phyloP scores from a whole-genome alignment of 1,140 invertebrate species.

The Cherax destructor region DNA sequence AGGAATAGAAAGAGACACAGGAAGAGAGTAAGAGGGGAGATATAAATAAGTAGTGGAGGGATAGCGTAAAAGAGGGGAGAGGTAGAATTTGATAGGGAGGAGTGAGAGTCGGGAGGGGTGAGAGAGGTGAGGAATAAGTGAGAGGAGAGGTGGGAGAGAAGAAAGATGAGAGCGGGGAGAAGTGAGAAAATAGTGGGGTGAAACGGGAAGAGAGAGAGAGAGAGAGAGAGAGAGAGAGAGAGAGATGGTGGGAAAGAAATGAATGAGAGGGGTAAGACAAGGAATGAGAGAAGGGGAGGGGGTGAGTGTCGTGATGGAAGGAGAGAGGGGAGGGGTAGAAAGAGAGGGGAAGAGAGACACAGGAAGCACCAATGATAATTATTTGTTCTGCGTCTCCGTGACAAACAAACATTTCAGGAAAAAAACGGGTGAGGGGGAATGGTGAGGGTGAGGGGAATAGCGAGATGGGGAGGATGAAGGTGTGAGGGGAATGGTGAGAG shows the following conservation, averaged over 20 bases:
- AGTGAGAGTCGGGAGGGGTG: too few species aligned
- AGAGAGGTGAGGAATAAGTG: too few species aligned
- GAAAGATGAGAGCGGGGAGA: too few species aligned
- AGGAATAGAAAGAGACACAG: too few species aligned
- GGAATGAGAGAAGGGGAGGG: not conserved
- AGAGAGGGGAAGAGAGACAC: not conserved
- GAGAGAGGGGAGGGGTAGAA: not conserved
- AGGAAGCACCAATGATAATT: not conserved
- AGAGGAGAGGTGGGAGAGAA: too few species aligned
- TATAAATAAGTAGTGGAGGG: too few species aligned
- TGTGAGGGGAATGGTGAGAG: not conserved
- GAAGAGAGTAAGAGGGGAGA: too few species aligned
- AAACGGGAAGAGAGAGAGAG: not conserved
- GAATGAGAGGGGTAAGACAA: not conserved
- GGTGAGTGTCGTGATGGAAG: not conserved
- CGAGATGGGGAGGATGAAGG: not conserved
- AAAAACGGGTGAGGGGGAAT: not conserved
- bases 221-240: not conserved
- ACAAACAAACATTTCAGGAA: not conserved
- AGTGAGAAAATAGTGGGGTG: too few species aligned
- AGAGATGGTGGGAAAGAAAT: not conserved
- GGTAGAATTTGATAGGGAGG: too few species aligned
- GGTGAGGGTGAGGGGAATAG: not conserved
- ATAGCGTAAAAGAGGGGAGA: too few species aligned
- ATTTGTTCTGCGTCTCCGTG: not conserved